Conservation (phyloP, 2,888 invertebrate species). For the Drosophila nr. perissopoda region DNA sequence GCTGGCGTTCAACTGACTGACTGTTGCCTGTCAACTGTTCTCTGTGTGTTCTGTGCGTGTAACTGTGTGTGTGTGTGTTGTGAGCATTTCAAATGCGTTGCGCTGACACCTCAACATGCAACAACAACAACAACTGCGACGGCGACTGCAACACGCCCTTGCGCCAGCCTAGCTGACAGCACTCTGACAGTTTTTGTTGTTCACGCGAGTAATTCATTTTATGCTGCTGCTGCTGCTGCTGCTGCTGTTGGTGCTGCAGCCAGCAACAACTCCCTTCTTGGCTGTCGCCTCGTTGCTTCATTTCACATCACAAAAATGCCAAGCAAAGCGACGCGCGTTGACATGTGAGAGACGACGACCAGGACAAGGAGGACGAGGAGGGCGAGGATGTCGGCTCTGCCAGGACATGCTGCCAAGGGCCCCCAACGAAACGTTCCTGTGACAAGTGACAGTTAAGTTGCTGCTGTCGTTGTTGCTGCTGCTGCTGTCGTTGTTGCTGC, state of each 20-base stretch:
- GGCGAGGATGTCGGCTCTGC: conserved; percentile 34
- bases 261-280: conserved; percentile 63
- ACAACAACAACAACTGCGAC: conserved; percentile 42
- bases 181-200: conserved; percentile 84
- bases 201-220: conserved; percentile 85
- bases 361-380: conserved; percentile 12
- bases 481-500: conserved; percentile 19
- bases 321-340: conserved; percentile 83
- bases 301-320: conserved; percentile 81
- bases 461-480: conserved; percentile 50
- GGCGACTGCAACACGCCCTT: conserved; percentile 37
- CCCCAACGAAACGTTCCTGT: conserved; percentile 72
- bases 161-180: conserved; percentile 80
- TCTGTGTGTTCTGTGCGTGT: conserved; percentile 30
- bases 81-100: conserved; percentile 79
- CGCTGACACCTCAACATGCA: conserved; percentile 76
- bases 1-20: conserved; percentile 53
- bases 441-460: conserved; percentile 84
- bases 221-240: conserved; percentile 67
- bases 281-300: conserved; percentile 83
- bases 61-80: background rate
- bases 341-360: conserved; percentile 82
- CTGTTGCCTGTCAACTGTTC: conserved; percentile 76
- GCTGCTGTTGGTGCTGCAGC: conserved; percentile 27
- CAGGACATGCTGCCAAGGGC: conserved; percentile 69